Base-by-base conservation (phyloP, 2,888 invertebrate genomes). In the Monochamus alternatus region DNA sequence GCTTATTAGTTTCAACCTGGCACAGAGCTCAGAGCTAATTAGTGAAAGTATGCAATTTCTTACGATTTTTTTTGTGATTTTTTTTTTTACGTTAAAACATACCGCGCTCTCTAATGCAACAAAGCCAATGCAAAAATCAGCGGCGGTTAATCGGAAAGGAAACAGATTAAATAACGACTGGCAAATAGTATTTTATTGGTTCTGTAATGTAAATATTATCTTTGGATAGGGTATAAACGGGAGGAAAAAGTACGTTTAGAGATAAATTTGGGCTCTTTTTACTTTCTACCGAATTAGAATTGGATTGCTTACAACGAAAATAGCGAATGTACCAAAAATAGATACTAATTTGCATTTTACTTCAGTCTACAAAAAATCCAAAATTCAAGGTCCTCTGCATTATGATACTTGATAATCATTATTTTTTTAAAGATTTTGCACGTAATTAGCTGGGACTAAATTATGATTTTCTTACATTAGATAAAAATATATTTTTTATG, bases 131-230 rank as follows among this genome's bases (percentile, higher is more conserved):
- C n/a, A 47, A 69, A 60, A 60, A 60, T 14, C 22, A 30, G 30
- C 14, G 59, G 47, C 66, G 59, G 60, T 69, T 59, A 22, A 69
- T 38, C 67, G 12, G 69, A 69, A 60, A 69, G 47, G 59, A 69
- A 69, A 69, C 60, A 69, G 60, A 69, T 69, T 22, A 12, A 69
- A 14, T 69, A 69, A 30, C 60, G 51, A 60, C 10, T 69, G 5
- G 60, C 69, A 69, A 60, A 69, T 60, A 69, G 43, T 69, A 69
- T 69, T 69, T 69, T 69, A 69, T 60, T 60, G 60, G 44, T 30
- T 60, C 30, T 47, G 30, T 55, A 69, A 69, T 44, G 60, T 69
- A 69, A 69, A 69, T 69, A 69, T 69, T 69, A 69, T 69, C 65
- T 43, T 43, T 30, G 60, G 47, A 7, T 30, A 44, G 14, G 51